Conservation (phyloP, 2,888 invertebrate species). For the Bimastos eiseni region DNA sequence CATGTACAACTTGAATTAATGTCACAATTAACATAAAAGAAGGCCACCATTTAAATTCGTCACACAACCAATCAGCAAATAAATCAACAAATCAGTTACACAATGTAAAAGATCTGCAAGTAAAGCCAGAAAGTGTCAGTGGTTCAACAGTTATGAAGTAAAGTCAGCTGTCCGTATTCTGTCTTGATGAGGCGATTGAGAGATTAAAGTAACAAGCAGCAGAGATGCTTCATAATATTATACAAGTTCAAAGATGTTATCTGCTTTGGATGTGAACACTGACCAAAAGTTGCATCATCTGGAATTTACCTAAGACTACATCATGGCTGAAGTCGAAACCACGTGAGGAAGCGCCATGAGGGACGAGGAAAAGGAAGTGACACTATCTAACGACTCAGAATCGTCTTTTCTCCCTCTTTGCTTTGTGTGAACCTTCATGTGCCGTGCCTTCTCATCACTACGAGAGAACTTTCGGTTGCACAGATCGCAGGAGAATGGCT, state of each 20-base stretch:
- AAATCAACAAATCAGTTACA: not conserved
- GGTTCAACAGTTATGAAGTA: too few species aligned
- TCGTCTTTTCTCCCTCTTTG: conserved; percentile 64
- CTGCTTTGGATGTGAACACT: conserved; percentile 6
- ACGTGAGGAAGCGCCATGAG: not conserved
- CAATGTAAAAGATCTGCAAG: not conserved
- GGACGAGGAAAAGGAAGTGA: not conserved
- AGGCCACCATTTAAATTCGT: not conserved
- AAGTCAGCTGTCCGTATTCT: not conserved
- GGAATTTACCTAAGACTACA: not conserved
- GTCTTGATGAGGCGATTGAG: not conserved
- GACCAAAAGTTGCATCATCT: not conserved
- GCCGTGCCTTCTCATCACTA: conserved; percentile 97
- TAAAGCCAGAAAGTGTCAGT: not conserved
- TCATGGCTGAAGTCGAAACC: not conserved
- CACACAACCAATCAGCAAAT: not conserved
- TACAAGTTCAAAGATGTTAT: not conserved
- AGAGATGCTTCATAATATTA: not conserved
- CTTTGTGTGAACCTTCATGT: conserved; percentile 96
- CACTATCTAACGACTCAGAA: not conserved
- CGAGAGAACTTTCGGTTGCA: conserved; percentile 97
- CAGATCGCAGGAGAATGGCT: conserved; percentile 96
- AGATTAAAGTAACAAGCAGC: not conserved
- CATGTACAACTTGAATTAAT: not conserved
- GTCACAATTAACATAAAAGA: not conserved